Conservation (phyloP, 1,140 invertebrate species). For the Helicoverpa armigera region DNA sequence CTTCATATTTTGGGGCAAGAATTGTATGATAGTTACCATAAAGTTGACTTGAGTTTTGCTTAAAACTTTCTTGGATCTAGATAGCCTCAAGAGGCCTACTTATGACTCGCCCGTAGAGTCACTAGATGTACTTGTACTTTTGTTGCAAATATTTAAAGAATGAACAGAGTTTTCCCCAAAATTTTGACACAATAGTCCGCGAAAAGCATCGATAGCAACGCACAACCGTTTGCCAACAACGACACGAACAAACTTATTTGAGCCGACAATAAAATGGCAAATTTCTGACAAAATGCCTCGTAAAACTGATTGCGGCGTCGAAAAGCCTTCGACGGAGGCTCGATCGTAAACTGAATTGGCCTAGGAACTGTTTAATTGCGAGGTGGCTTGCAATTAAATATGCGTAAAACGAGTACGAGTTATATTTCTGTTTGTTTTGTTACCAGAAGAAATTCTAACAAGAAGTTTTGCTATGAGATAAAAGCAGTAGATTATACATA, state of each 20-base stretch:
- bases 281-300: slow-evolving; percentile 70
- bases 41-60: too few species aligned
- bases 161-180: not conserved
- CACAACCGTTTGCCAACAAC: slow-evolving; percentile 10
- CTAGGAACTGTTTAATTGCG: slow-evolving; percentile 78
- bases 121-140: too few species aligned
- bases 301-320: slow-evolving; percentile 74
- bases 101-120: not conserved
- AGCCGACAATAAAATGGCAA: slow-evolving; percentile 65
- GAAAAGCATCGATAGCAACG: slow-evolving; percentile 14
- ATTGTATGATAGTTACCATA: too few species aligned
- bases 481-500: too few species aligned
- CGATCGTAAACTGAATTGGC: slow-evolving; percentile 77
- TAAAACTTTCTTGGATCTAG: too few species aligned
- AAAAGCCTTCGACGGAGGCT: slow-evolving; percentile 69
- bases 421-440: slow-evolving; percentile 39
- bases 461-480: not conserved
- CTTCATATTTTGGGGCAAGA: too few species aligned
- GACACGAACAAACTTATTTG: slow-evolving; percentile 56
- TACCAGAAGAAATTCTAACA: slow-evolving; percentile 25
- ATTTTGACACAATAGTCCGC: not conserved
- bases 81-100: not conserved
- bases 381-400: slow-evolving; percentile 65
- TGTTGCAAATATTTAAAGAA: too few species aligned
- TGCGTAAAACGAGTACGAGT: slow-evolving; percentile 55